Percentiles rank a stretch among this genome's conserved stretches.
These are phyloP conservation scores for Poeciliopsis prolifica DNA, from an alignment of 2,113 vertebrate species.

Conservation along the genomic window DNA sequence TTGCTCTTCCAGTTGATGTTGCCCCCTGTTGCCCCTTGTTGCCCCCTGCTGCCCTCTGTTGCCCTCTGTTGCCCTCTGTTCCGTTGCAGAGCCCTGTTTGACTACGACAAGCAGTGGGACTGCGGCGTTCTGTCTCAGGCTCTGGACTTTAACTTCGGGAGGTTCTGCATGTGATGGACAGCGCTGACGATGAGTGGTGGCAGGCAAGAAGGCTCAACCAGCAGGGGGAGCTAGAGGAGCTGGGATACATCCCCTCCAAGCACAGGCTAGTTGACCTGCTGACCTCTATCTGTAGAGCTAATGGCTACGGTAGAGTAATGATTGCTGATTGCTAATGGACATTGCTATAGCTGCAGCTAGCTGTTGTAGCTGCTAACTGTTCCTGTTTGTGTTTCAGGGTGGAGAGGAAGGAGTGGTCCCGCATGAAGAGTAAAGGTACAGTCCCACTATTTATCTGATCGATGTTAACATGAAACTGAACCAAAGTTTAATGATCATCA, in stretches of 20 bases:
- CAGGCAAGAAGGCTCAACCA: conserved; percentile 86
- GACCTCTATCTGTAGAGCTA: no score
- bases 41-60: neutral
- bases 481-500: no score
- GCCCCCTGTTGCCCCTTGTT: no score
- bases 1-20: neutral
- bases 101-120: conserved; percentile 90
- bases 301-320: neutral
- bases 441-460: neutral
- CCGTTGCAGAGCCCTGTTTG: conserved; percentile 72
- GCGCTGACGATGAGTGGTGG: conserved; percentile 91
- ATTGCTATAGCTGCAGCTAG: no score
- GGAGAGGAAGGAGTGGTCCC: conserved; percentile 89
- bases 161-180: conserved; percentile 87
- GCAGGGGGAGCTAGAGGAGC: conserved; percentile 85
- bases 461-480: no score
- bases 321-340: neutral
- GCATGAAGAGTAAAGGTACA: conserved; percentile 85
- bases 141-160: conserved; percentile 90
- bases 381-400: conserved; percentile 76
- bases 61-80: neutral
- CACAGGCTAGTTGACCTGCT: conserved; percentile 70
- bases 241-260: conserved; percentile 90
- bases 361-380: neutral
- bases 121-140: conserved; percentile 90